Base-by-base conservation (phyloP, 2,113 vertebrate species). In the Dipodomys stephensi region DNA sequence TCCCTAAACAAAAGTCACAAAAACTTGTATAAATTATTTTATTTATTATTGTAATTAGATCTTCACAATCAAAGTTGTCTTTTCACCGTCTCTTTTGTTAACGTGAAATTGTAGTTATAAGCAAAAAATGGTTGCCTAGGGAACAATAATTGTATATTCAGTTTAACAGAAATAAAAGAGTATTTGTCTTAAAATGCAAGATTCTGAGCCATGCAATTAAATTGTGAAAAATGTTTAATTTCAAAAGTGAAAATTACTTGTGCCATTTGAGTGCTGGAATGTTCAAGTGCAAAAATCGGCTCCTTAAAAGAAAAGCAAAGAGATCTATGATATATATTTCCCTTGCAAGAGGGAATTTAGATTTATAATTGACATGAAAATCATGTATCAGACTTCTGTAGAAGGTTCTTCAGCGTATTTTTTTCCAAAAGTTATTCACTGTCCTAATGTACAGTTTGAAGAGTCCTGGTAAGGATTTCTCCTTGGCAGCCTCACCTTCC, bases 31-130 rank as follows among this genome's bases (percentile, higher is more conserved):
- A 98, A 98, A 98, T 98, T 98, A 98, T 98, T 98, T 98, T 98
- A 98, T 98, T 98, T 98, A 98, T 98, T 98, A 98, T 95, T 98
- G 98, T 98, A 98, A 98, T 98, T 98, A 98, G 98, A 97, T 97
- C 96, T 98, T 98, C 98, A 98, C 97, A 97, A 98, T 97, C 98
- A 98, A 96, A 98, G 96, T 97, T 97, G 98, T 98, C 97, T 98
- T 98, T 98, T 98, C 96, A 97, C 97, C 92, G 76, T 98, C 98
- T 97, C 92, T 97, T 98, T 98, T 98, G 98, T 98, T 98, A 98
- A 98, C 83, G 97, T 98, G 98, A 97, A 98, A 97, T 96, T 98
- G 97, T 98, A 98, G 98, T 98, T 98, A 97, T 85, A 98, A 94
- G 69, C 93, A 97, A 95, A 96, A 96, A 97, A 97, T 98, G 97